Conservation (phyloP, 1,140 invertebrate species). For the Idris sp. region DNA sequence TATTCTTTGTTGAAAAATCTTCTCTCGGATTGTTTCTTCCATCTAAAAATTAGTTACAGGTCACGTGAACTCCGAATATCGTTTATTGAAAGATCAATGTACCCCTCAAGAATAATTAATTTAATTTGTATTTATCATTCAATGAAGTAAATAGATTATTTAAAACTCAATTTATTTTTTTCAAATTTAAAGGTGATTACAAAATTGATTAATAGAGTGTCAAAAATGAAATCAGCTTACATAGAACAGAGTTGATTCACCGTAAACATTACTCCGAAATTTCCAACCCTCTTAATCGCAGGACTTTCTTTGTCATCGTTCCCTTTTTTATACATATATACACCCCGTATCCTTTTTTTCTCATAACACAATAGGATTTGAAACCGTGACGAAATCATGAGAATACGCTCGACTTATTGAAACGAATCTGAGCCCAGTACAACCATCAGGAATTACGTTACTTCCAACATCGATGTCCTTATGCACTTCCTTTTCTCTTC, state of each 20-base stretch:
- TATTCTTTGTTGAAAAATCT: constrained; percentile 21
- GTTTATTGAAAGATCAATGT: constrained; percentile 6
- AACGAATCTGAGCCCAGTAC: constrained; percentile 52
- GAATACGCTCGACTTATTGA: constrained; percentile 61
- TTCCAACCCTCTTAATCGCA: constrained; percentile 31
- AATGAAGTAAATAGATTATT: not conserved
- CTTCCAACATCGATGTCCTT: constrained; percentile 58
- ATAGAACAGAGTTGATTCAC: constrained; percentile 44
- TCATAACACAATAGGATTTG: constrained; percentile 52
- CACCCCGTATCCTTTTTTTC: constrained; percentile 12
- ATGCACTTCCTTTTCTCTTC: constrained; percentile 54
- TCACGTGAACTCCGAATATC: constrained; percentile 8
- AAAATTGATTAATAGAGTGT: constrained; percentile 22
- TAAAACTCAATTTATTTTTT: not conserved
- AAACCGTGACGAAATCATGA: constrained; percentile 50
- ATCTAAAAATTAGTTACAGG: constrained; percentile 20
- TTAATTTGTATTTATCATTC: constrained; percentile 14
- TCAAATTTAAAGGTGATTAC: not conserved
- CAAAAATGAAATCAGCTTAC: constrained; percentile 34
- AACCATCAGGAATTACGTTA: constrained; percentile 60
- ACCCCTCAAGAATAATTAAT: constrained; percentile 20
- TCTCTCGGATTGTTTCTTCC: constrained; percentile 26
- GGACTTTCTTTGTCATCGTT: constrained; percentile 1
- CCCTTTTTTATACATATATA: constrained; percentile 10
- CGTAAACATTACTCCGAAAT: constrained; percentile 24